Evolutionary conservation across 2,797 vertebrate species (phyloP), one percentile per base, ranked within the genome.

Genomic region (Syndactyla subalaris): DNA sequence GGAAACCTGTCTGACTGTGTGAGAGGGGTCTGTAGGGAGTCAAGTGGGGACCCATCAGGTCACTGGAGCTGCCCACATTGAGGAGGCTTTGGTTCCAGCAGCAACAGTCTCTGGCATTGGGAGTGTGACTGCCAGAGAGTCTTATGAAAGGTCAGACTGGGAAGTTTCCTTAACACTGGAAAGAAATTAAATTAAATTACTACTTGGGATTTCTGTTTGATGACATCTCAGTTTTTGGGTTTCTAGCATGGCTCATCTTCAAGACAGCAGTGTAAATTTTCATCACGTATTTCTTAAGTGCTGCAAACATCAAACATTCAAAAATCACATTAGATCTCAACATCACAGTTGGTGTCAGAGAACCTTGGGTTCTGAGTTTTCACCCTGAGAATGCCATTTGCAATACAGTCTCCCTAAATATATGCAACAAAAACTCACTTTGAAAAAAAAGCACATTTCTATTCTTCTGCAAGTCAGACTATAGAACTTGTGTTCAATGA

Each of bases 51-150:
- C 24, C n/a, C 18, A 1, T 14, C 1, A 0, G 34, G 43, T 12
- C 49, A 3, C 17, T 7, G 29, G 45, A 58, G 45, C 20, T 0
- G 0, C 45, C 51, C 7, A 1, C 0, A 4, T 12, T 17, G 45
- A n/a, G 17, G 32, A 6, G 6, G 24, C 45, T 45, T 21, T 0
- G 0, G 36, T n/a, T 7, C 21, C 27, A 32, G 3, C 55, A 12
- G 27, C 3, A 49, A 14, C 52, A 16, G 9, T 17, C 52, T 15
- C 54, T 27, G 39, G 3, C 26, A 22, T 7, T 13, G 39, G 18
- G 19, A 39, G 9, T 15, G 23, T 22, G 30, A 29, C 52, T 59
- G 38, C 16, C 2, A n/a, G 0, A 18, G 36, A 18, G 15, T 14
- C 21, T 15, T 0, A 0, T 55, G 46, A 67, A 22, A 3, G 7